A percentile compares a stretch with the other conserved stretches of the same genome.
Evolutionary conservation across 2,888 invertebrate genomes (phyloP).

Genomic region (Yponomeuta sedellus): DNA sequence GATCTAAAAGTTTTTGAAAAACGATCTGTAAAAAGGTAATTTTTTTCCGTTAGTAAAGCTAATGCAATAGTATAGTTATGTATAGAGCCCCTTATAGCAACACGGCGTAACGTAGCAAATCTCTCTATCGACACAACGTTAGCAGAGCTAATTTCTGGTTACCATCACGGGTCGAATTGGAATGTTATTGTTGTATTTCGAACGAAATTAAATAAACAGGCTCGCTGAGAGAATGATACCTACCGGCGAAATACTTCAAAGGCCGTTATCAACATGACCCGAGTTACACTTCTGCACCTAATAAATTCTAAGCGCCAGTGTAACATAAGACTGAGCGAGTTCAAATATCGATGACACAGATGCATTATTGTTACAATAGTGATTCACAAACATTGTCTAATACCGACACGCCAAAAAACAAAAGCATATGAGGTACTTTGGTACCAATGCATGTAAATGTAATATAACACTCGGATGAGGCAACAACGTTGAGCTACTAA

Average conservation of each 20-base stretch:
- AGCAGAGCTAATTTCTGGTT: neutral
- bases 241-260: conserved; percentile 4
- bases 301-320: neutral
- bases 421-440: neutral
- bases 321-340: neutral
- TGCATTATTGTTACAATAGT: neutral
- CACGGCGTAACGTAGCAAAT: neutral
- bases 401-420: neutral
- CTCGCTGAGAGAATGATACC: conserved; percentile 7
- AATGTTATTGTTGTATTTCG: neutral
- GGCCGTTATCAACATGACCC: neutral
- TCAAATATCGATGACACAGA: neutral
- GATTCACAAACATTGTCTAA: conserved; percentile 11
- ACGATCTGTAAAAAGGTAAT: too few species aligned
- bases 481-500: neutral
- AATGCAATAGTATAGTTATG: too few species aligned
- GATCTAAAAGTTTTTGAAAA: too few species aligned
- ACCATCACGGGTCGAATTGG: neutral
- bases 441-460: neutral
- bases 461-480: neutral
- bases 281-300: neutral
- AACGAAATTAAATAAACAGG: conserved; percentile 3
- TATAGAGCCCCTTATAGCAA: too few species aligned
- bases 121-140: neutral
- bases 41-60: too few species aligned